Percentiles rank a stretch among this genome's conserved stretches.
Evolutionary conservation across 2,113 vertebrate genomes (phyloP).

Genomic region (Sarotherodon lohbergeri): DNA sequence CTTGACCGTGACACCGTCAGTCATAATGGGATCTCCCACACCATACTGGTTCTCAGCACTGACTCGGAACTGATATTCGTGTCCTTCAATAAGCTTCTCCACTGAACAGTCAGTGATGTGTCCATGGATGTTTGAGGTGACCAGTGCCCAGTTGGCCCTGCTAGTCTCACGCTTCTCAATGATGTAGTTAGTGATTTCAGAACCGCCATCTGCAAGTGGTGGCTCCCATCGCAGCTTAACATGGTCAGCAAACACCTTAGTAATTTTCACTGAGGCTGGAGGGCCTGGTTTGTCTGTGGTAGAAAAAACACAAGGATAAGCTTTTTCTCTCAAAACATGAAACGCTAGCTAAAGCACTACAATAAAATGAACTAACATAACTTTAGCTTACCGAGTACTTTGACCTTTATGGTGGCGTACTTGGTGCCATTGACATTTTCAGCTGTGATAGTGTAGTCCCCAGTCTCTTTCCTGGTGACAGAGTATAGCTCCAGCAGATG

Average conservation of each 20-base stretch:
- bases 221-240: slow-evolving; percentile 92
- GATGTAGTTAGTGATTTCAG: slow-evolving; percentile 98
- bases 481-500: slow-evolving; percentile 87
- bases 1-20: slow-evolving; percentile 86
- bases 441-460: slow-evolving; percentile 92
- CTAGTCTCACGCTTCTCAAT: slow-evolving; percentile 97
- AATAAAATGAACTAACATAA: background rate
- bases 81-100: slow-evolving; percentile 95
- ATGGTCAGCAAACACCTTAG: slow-evolving; percentile 86
- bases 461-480: slow-evolving; percentile 91
- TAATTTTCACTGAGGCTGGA: slow-evolving; percentile 88
- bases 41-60: slow-evolving; percentile 98
- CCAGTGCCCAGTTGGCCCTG: slow-evolving; percentile 95
- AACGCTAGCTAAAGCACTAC: background rate
- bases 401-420: slow-evolving; percentile 89
- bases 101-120: slow-evolving; percentile 88
- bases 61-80: slow-evolving; percentile 96
- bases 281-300: slow-evolving; percentile 93
- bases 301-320: background rate
- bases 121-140: slow-evolving; percentile 81
- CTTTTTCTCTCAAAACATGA: background rate
- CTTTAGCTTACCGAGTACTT: slow-evolving; percentile 85
- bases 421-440: slow-evolving; percentile 91
- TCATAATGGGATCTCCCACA: slow-evolving; percentile 84
- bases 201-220: slow-evolving; percentile 92